Percentiles rank a stretch among this genome's conserved stretches.
phyloP scores from a whole-genome alignment of 2,888 invertebrate species.

The Scaptodrosophila latifasciaeformis region DNA sequence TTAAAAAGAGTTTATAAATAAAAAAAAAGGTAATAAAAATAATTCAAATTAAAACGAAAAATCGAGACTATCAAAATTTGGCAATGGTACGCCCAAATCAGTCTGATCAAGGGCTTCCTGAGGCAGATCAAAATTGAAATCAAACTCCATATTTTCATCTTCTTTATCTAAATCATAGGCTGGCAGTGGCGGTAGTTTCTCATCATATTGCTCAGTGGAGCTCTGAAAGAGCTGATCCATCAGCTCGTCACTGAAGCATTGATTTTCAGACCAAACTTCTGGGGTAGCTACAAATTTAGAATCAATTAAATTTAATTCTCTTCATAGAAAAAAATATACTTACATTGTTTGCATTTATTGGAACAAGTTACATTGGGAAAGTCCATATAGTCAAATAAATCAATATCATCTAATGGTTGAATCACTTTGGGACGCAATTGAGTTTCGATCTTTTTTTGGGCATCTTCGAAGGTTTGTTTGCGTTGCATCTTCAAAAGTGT shows the following conservation, averaged over 20 bases:
- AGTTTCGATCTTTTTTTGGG: background rate
- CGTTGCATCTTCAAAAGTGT: constrained; percentile 30
- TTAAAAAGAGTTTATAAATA: background rate
- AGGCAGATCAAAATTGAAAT: too few relatives aligned
- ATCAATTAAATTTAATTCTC: background rate
- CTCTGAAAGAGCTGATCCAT: background rate
- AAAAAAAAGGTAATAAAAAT: background rate
- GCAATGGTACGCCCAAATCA: background rate
- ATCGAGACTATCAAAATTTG: background rate
- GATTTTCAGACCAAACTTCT: background rate
- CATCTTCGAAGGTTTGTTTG: background rate
- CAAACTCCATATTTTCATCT: too few relatives aligned
- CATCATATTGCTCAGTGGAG: too few relatives aligned
- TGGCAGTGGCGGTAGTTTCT: too few relatives aligned
- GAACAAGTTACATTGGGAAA: constrained; percentile 26
- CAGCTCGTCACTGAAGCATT: background rate
- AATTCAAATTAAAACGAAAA: background rate
- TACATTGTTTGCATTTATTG: constrained; percentile 28
- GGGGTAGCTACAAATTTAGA: background rate
- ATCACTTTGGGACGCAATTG: background rate
- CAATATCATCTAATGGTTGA: background rate
- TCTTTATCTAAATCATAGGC: too few relatives aligned
- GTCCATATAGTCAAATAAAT: constrained; percentile 34
- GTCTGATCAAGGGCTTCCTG: too few relatives aligned
- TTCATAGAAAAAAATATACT: constrained; percentile 11